Evolutionary conservation across 2,888 invertebrate species (phyloP), one percentile per base, ranked within the genome.

Genomic region (Trissolcus brochymenae): DNA sequence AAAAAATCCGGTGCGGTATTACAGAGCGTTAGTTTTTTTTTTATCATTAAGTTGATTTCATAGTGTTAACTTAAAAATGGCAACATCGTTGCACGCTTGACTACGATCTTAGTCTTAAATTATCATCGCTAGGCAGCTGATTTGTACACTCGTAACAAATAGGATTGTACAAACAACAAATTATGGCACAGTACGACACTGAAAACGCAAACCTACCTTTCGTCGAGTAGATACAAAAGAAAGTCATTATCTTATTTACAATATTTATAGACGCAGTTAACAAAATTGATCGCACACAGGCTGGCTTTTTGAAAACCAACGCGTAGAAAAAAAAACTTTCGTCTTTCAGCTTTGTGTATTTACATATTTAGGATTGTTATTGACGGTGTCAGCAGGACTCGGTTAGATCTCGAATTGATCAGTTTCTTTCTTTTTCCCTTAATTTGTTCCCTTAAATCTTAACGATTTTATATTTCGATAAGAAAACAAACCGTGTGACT

Each of bases 111-210:
- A 66, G 29, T 76, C 61, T 68, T 40, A 59, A 72, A 67, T 50
- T 72, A 64, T 72, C 76, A 72, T 72, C 67, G 59, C 67, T 76
- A 67, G 71, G 71, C 76, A 67, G 71, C 76, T 70, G 61, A 76
- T 76, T 76, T 71, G 66, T 71, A 76, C 62, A 76, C 54, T 71
- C 55, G 49, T 55, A 64, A 21, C 49, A 71, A 75, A 21, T 53
- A 76, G 19, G 51, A 76, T 76, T 62, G 66, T 76, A 76, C 67
- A 66, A 76, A 71, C 61, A 73, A 73, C 71, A 71, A 71, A 76
- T 66, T 76, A 76, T 76, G 76, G 76, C 76, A 76, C 76, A 51
- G n/a, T 71, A 71, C 35, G 35, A 35, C 43, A 71, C 61, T 68
- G 60, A 71, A 59, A 71, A 70, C 29, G 46, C 17, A 35, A 60